These are phyloP conservation scores for Tokudaia tokunoshimensis DNA, from an alignment of 2,797 vertebrate species.

Conservation along the genomic window DNA sequence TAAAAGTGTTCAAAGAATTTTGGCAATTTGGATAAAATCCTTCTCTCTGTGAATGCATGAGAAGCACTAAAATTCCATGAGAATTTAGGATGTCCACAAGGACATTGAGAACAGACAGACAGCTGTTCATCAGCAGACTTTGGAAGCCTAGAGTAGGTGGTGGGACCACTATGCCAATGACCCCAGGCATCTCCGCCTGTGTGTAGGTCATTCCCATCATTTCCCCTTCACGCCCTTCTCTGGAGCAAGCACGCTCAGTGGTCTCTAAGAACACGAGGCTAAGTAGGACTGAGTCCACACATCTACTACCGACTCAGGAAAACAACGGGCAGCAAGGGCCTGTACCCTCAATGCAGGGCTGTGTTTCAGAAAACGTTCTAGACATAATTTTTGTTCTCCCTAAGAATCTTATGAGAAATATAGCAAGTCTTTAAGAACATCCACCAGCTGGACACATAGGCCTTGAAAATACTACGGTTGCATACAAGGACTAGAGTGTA, in stretches of 20 bases:
- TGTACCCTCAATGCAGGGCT: background rate
- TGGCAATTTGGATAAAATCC: background rate
- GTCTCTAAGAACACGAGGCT: background rate
- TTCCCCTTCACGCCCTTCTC: background rate
- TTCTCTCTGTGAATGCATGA: background rate
- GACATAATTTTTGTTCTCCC: background rate
- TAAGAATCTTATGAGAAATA: conserved; percentile 17
- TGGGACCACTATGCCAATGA: background rate
- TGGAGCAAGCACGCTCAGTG: background rate
- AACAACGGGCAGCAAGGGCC: background rate
- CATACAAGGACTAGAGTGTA: background rate
- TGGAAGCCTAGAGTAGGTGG: background rate
- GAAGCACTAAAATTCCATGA: background rate
- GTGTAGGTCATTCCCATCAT: background rate
- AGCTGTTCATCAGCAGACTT: background rate
- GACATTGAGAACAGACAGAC: background rate
- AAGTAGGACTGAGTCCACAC: background rate
- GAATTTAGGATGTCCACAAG: background rate
- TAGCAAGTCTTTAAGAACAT: conserved; percentile 49
- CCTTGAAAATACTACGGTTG: background rate
- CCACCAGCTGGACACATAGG: background rate
- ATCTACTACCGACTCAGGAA: conserved; percentile 1
- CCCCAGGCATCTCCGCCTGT: background rate
- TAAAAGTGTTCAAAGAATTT: conserved; percentile 11
- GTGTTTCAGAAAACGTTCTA: background rate